These are phyloP conservation scores for Epinephelus cyanopodus DNA, from an alignment of 2,113 vertebrate species.

Conservation along the genomic window DNA sequence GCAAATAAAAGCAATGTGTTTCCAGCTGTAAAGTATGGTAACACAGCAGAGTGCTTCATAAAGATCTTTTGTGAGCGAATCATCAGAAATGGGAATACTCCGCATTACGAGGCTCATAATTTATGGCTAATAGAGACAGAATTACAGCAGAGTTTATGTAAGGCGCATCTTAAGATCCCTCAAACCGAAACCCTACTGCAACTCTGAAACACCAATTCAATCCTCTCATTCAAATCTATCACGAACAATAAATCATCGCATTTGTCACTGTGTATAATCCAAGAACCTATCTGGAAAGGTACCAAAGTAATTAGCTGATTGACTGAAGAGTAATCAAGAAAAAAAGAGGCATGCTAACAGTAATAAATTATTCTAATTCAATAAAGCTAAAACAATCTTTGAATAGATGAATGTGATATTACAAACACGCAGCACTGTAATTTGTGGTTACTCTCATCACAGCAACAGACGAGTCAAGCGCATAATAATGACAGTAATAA, in stretches of 20 bases:
- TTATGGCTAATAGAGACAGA: conserved; percentile 28
- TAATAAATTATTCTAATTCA: too few relatives aligned
- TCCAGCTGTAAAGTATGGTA: conserved; percentile 17
- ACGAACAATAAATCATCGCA: conserved; percentile 38
- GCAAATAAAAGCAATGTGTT: conserved; percentile 66
- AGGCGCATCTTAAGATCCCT: background rate
- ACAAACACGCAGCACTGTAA: conserved; percentile 33
- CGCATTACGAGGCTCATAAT: conserved; percentile 28
- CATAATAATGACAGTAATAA: conserved; percentile 49
- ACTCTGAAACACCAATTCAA: conserved; percentile 29
- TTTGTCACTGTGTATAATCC: conserved; percentile 32
- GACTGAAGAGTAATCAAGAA: background rate
- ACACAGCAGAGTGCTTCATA: conserved; percentile 16
- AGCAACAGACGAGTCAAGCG: conserved; percentile 9
- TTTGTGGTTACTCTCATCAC: conserved; percentile 50
- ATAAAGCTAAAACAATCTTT: too few relatives aligned
- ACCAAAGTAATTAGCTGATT: background rate
- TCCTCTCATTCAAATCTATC: conserved; percentile 16
- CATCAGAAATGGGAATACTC: conserved; percentile 5
- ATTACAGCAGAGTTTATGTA: conserved; percentile 2
- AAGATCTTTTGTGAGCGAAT: conserved; percentile 19
- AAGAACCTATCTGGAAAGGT: conserved; percentile 41
- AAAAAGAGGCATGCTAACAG: background rate
- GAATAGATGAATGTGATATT: background rate
- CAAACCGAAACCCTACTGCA: background rate